phyloP scores from a whole-genome alignment of 2,888 invertebrate species.

The Bombylius major region DNA sequence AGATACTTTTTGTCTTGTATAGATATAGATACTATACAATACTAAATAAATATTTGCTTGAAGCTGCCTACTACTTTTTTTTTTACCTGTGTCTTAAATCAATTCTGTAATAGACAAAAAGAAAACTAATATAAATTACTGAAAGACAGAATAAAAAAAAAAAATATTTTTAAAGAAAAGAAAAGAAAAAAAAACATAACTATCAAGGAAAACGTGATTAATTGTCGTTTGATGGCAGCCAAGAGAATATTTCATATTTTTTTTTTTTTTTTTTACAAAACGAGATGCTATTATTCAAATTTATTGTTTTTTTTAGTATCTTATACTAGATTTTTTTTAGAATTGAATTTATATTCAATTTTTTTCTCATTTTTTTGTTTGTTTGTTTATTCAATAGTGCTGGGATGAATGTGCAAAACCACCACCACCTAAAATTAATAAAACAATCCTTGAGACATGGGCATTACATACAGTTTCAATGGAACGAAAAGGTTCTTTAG shows the following conservation, averaged over 20 bases:
- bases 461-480: constrained; percentile 30
- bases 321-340: not conserved
- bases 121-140: no score
- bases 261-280: no score
- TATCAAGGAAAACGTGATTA: no score
- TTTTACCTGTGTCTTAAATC: no score
- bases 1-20: not conserved
- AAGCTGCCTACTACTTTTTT: not conserved
- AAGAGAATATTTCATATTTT: no score
- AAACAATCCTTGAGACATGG: constrained; percentile 29
- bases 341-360: not conserved
- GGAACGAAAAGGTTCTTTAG: constrained; percentile 33
- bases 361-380: not conserved
- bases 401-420: constrained; percentile 32
- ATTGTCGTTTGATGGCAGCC: no score
- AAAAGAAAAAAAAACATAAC: no score
- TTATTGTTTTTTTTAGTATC: not conserved
- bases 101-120: no score
- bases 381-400: constrained; percentile 22
- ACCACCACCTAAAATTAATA: constrained; percentile 24
- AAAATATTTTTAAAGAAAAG: no score
- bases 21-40: not conserved
- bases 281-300: not conserved
- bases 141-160: no score
- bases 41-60: constrained; percentile 6